Evolutionary conservation across 1,140 invertebrate species (phyloP).

Genomic region (Zaprionus taronus): DNA sequence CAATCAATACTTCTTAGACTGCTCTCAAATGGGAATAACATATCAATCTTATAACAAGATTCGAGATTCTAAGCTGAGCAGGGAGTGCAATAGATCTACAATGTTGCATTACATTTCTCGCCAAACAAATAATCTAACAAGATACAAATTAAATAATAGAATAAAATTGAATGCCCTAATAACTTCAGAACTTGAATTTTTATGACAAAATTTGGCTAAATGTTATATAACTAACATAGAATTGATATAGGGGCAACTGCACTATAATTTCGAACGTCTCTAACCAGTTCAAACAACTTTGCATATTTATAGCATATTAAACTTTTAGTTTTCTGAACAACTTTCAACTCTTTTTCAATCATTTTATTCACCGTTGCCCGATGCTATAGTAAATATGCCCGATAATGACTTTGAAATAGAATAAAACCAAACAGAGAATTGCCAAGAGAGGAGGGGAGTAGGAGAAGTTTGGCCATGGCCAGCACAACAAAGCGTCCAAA

Average conservation of each 20-base stretch:
- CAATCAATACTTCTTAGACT: too few species aligned
- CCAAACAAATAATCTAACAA: too few species aligned
- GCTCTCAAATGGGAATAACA: too few species aligned
- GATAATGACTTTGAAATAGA: conserved; percentile 4
- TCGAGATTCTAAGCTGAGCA: too few species aligned
- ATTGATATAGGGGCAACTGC: not conserved
- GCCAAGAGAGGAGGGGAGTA: not conserved
- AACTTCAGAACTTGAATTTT: not conserved
- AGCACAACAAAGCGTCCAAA: conserved; percentile 11
- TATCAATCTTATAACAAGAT: too few species aligned
- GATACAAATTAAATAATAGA: too few species aligned
- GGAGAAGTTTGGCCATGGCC: not conserved
- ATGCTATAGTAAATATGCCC: conserved; percentile 11
- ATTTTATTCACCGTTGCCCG: not conserved
- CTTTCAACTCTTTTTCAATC: not conserved
- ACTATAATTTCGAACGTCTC: not conserved
- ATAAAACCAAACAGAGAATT: not conserved
- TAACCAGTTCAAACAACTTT: not conserved
- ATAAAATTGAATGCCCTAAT: not conserved
- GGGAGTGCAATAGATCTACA: too few species aligned
- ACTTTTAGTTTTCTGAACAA: not conserved
- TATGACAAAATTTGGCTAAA: not conserved
- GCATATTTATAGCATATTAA: conserved; percentile 2
- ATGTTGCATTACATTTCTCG: too few species aligned
- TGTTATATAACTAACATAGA: not conserved